Evolutionary conservation across 2,113 vertebrate genomes (phyloP), one percentile per base, ranked within the genome.

Genomic region (Grammomys surdaster): DNA sequence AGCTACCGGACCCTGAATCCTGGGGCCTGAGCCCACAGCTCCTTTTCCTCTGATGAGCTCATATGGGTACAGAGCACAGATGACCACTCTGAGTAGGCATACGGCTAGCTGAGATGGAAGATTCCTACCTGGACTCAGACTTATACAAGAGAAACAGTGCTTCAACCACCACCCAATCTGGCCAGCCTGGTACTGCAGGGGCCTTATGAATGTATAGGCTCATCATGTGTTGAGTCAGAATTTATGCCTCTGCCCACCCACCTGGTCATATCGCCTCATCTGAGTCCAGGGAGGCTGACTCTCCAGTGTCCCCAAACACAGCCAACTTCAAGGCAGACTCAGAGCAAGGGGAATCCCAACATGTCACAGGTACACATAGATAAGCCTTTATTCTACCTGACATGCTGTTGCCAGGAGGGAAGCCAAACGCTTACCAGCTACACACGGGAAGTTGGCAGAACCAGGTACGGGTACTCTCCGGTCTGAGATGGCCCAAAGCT

Each of bases 51-150:
- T 22, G 6, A 5, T 51, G 43, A 0, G 75, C 43, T 58, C 10
- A 4, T 28, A 31, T 0, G 16, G 43, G 33, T 1, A 0, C 14
- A 26, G 70, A 63, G 5, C 0, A 3, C 14, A 43, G 48, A 4
- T 0, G 13, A 13, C 0, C 2, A 1, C 72, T 46, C 46, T 11
- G 46, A 22, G 40, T 7, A 69, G 31, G 16, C 6, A 5, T 24
- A 24, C 48, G 65, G 46, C n/a, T 0, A 0, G 7, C 20, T 20
- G 28, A 43, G 31, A 9, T 4, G 4, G 3, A 26, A 54, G 56
- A n/a, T 0, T 9, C 22, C 80, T 11, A 11, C 4, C 22, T 14
- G 1, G 31, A 75, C 67, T 43, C 19, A 16, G 58, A 9, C n/a
- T 65, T 33, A 33, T 40, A 10, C 24, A 26, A 26, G 46, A 31